Evolutionary conservation across 2,797 vertebrate species (phyloP).

Genomic region (Epinephelus coioides): DNA sequence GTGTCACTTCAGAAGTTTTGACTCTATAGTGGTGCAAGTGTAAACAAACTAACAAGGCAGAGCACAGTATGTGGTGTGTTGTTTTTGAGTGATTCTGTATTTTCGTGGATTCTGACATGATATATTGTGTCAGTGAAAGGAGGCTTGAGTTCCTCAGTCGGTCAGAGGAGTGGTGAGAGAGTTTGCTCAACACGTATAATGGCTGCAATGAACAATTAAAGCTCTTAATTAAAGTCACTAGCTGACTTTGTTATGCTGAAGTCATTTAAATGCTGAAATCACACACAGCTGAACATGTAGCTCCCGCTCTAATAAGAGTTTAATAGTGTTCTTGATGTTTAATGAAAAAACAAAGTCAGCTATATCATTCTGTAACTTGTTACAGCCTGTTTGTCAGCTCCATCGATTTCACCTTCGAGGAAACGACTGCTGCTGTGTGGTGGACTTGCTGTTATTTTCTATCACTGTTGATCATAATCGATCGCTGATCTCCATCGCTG

Average conservation of each 20-base stretch:
- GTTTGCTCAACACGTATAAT: slow-evolving; percentile 1
- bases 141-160: neutral
- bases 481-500: slow-evolving; percentile 37
- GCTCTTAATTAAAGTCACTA: slow-evolving; percentile 28
- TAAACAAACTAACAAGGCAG: slow-evolving; percentile 46
- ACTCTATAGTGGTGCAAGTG: slow-evolving; percentile 24
- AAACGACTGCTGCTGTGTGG: slow-evolving; percentile 21
- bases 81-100: slow-evolving; percentile 2
- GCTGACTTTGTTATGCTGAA: neutral
- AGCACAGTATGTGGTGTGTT: slow-evolving; percentile 1
- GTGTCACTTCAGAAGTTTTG: slow-evolving; percentile 37
- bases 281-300: neutral
- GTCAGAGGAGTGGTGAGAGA: slow-evolving; percentile 2
- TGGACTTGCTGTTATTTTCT: slow-evolving; percentile 38
- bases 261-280: slow-evolving; percentile 14
- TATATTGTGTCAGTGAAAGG: slow-evolving; percentile 2
- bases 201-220: slow-evolving; percentile 26
- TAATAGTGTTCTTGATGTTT: neutral
- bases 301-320: neutral
- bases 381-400: slow-evolving; percentile 37
- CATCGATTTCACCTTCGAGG: slow-evolving; percentile 50
- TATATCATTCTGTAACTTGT: slow-evolving; percentile 18
- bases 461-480: slow-evolving; percentile 45
- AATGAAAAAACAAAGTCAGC: slow-evolving; percentile 8
- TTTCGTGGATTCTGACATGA: neutral